Evolutionary conservation across 1,140 invertebrate genomes (phyloP), one percentile per base, ranked within the genome.

Genomic region (Brachionus rubens): DNA sequence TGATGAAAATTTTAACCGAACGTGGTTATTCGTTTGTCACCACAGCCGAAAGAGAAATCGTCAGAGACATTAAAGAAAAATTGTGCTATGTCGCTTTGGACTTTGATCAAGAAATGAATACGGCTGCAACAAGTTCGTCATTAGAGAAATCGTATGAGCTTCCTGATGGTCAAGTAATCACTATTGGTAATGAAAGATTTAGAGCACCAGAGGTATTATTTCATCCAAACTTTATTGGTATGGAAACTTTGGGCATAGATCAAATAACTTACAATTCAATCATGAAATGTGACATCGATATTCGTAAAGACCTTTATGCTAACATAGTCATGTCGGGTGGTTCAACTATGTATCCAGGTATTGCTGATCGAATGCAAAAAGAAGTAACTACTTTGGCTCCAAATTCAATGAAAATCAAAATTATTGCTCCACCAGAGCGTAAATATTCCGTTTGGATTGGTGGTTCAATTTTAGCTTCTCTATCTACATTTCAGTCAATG

Each of bases 111-210:
- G 93, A 95, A 86, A 94, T 95, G 93, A 92, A 92, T 81, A 94
- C 91, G 78, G 92, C 92, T 59, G 92, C 92, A 76, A 90, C 91
- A 48, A 93, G 91, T 77, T 91, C 90, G 77, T 93, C 92, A 76
- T 87, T 96, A 79, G 93, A 94, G 85, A 95, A 95, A 88, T 91
- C 90, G 78, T 96, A 96, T 83, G 93, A 96, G 86, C 88, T 95
- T 81, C 93, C 92, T 80, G 93, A 94, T 85, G 94, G 91, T n/a
- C n/a, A n/a, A n/a, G n/a, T n/a, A n/a, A n/a, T n/a, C n/a, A n/a
- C n/a, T n/a, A n/a, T n/a, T n/a, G 81, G 80, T 76, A 85, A 86
- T 77, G 83, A 86, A 77, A 78, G 83, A 52, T 86, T 85, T 80
- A 79, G 83, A 47, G 84, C 81, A 87, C 93, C 94, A 33, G 93